Evolutionary conservation across 35 echinoderm and acorn worm species (phyloP).

Genomic region (Ophiothrix spiculata): DNA sequence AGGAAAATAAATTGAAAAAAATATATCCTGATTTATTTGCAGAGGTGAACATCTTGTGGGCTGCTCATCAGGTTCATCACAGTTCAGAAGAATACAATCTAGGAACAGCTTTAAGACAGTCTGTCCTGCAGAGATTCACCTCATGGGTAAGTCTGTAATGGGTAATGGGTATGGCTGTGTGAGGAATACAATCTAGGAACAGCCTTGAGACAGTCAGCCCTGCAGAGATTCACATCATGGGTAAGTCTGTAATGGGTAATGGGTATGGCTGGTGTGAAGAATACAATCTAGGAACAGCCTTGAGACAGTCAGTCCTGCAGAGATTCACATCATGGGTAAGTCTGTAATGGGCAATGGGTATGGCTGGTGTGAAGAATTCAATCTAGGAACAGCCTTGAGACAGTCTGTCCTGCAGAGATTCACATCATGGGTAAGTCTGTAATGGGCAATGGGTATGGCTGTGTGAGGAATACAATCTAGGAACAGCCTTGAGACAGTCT

Average conservation of each 20-base stretch:
- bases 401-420: conserved; percentile 74
- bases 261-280: conserved; percentile 94
- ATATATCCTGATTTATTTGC: background rate
- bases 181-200: conserved; percentile 91
- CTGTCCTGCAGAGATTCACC: conserved; percentile 60
- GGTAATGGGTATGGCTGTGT: no score
- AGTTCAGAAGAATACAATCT: conserved; percentile 96
- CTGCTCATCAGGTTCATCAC: conserved; percentile 89
- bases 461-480: no score
- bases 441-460: no score
- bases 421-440: conserved; percentile 71
- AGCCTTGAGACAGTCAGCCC: conserved; percentile 69
- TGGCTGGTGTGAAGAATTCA: conserved; percentile 94
- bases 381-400: conserved; percentile 68
- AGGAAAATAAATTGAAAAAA: no score
- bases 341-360: no score
- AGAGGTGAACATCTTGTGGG: conserved; percentile 87
- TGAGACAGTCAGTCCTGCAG: conserved; percentile 73
- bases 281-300: conserved; percentile 78
- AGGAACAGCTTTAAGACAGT: conserved; percentile 71
- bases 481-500: no score
- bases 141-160: conserved; percentile 57
- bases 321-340: conserved; percentile 76
- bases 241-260: no score
- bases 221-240: conserved; percentile 79